These are phyloP conservation scores for Dreissena rostriformis DNA, from an alignment of 1,140 invertebrate genomes.

Conservation along the genomic window DNA sequence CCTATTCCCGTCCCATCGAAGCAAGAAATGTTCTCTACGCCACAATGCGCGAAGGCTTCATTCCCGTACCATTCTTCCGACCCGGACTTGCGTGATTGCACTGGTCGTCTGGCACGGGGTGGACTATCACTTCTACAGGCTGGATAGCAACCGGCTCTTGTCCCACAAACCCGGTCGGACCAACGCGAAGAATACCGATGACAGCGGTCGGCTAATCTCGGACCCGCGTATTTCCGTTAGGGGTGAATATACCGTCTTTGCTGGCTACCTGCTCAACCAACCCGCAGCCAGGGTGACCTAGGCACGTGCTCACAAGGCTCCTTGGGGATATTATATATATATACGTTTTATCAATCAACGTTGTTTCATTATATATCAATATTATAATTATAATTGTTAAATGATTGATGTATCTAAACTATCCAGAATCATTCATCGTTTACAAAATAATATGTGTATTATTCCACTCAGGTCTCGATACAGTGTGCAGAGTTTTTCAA, in stretches of 20 bases:
- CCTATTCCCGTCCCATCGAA: not conserved
- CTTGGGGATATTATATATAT: too few species aligned
- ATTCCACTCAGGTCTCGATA: too few species aligned
- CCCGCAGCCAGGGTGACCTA: slow-evolving; percentile 28
- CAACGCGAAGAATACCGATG: slow-evolving; percentile 26
- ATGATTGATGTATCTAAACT: too few species aligned
- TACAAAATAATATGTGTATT: too few species aligned
- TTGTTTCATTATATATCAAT: too few species aligned
- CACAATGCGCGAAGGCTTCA: slow-evolving; percentile 26
- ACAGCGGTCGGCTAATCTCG: slow-evolving; percentile 32
- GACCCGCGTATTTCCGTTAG: slow-evolving; percentile 32
- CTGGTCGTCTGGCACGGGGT: slow-evolving; percentile 31
- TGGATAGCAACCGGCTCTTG: slow-evolving; percentile 40
- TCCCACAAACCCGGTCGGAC: slow-evolving; percentile 46
- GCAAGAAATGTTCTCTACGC: slow-evolving; percentile 8
- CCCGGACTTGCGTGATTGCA: slow-evolving; percentile 20
- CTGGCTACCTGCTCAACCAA: slow-evolving; percentile 38
- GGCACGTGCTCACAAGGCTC: not conserved
- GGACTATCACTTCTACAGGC: slow-evolving; percentile 43
- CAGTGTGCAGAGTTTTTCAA: too few species aligned
- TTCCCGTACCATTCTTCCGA: slow-evolving; percentile 29
- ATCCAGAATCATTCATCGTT: too few species aligned
- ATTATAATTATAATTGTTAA: too few species aligned
- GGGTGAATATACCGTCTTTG: slow-evolving; percentile 38
- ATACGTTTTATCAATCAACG: too few species aligned